Evolutionary conservation across 1,140 invertebrate genomes (phyloP).

Genomic region (Maniola jurtina): DNA sequence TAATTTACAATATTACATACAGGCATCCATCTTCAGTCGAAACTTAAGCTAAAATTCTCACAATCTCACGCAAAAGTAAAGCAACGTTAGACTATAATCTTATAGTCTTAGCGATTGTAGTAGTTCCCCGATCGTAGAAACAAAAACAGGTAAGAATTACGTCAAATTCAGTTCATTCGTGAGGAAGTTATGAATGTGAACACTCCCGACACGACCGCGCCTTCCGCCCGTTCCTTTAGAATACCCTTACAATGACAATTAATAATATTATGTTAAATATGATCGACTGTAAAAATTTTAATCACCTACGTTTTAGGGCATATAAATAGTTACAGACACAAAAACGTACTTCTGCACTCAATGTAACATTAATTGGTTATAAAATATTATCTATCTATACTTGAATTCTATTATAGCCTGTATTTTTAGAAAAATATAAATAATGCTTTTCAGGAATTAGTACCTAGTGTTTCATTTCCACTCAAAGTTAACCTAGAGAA

Average conservation of each 20-base stretch:
- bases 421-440: no score
- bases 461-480: no score
- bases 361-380: not conserved
- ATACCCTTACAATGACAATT: not conserved
- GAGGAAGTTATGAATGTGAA: conserved; percentile 47
- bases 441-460: no score
- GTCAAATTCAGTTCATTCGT: conserved; percentile 65
- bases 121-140: conserved; percentile 72
- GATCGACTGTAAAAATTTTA: no score
- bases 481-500: no score
- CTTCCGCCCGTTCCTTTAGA: conserved; percentile 16
- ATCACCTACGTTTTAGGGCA: no score
- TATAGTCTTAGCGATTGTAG: conserved; percentile 75
- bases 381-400: not conserved
- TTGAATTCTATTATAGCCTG: no score
- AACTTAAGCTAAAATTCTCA: conserved; percentile 80
- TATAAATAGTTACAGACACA: no score
- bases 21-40: conserved; percentile 79
- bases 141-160: conserved; percentile 65
- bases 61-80: conserved; percentile 80
- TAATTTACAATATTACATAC: conserved; percentile 81
- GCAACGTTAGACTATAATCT: conserved; percentile 81
- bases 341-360: no score
- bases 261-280: not conserved
- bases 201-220: conserved; percentile 22